Evolutionary conservation across 1,140 invertebrate species (phyloP).

Genomic region (fruit fly (Drosophila melanogaster)): Release_6_plus_ISO1_MT NC_004354.4:3269501-3270000

Average conservation of each 20-base stretch:
- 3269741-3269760: no score
- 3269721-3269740: not conserved
- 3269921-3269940: not conserved
- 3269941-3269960: not conserved
- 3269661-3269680: not conserved
- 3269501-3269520: constrained; percentile 52
- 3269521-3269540: constrained; percentile 18
- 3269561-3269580: constrained; percentile 3
- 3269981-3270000: constrained; percentile 45
- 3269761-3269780: no score
- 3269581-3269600: constrained; percentile 17
- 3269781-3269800: no score
- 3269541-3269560: not conserved
- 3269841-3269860: not conserved
- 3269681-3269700: constrained; percentile 33
- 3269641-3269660: constrained; percentile 18
- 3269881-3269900: constrained; percentile 30
- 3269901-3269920: constrained; percentile 4
- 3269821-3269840: not conserved
- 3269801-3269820: not conserved
- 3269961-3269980: not conserved
- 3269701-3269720: constrained; percentile 1
- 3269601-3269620: constrained; percentile 49
- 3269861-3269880: constrained; percentile 31
- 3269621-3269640: constrained; percentile 53